Evolutionary conservation across 2,888 invertebrate genomes (phyloP).

Genomic region (Steinernema carpocapsae): DNA sequence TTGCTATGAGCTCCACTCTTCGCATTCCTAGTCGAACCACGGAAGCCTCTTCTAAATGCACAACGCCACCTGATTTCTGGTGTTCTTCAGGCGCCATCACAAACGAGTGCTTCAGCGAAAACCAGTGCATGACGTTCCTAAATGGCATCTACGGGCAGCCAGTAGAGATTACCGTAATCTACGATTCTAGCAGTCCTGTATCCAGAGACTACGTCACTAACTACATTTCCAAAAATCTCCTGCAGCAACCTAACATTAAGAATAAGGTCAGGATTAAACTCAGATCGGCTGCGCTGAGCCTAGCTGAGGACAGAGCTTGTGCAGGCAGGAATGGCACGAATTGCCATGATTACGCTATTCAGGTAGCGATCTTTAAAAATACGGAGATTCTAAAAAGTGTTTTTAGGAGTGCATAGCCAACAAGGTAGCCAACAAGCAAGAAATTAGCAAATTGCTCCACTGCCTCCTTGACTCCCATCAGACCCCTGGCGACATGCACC

Average conservation of each 20-base stretch:
- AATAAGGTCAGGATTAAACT: constrained; percentile 3
- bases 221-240: constrained; percentile 43
- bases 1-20: constrained; percentile 47
- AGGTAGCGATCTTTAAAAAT: constrained; percentile 5
- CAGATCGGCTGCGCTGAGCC: constrained; percentile 16
- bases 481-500: constrained; percentile 38
- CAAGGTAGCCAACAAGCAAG: constrained; percentile 35
- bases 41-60: constrained; percentile 33
- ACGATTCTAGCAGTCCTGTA: constrained; percentile 36
- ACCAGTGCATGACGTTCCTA: constrained; percentile 41
- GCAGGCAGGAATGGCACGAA: constrained; percentile 36
- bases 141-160: constrained; percentile 48
- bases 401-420: constrained; percentile 39
- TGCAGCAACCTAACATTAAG: background rate
- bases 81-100: constrained; percentile 44
- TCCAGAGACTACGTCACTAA: constrained; percentile 44
- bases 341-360: constrained; percentile 28
- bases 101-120: constrained; percentile 40
- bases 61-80: constrained; percentile 50
- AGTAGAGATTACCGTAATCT: constrained; percentile 46
- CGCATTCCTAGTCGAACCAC: background rate
- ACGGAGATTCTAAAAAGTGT: background rate
- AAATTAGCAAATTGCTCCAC: constrained; percentile 31
- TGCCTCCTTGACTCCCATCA: constrained; percentile 40
- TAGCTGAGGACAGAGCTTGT: constrained; percentile 4